Base-by-base conservation (phyloP, 1,140 invertebrate species). In the Drosophila grimshawi region DNA sequence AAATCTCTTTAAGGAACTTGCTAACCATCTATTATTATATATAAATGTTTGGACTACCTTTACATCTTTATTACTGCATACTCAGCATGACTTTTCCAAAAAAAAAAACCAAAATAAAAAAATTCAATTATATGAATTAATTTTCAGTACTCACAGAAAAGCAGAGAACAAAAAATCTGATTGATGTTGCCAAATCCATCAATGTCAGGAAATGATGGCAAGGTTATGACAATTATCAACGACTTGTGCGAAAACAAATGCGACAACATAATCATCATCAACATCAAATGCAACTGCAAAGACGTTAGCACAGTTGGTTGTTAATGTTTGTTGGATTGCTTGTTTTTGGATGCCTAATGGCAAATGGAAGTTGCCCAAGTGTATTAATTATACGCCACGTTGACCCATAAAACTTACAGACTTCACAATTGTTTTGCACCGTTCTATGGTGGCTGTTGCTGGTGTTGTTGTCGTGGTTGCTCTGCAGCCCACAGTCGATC, bases 151-250 rank as follows among this genome's bases (percentile, higher is more conserved):
- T 32, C 52, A 57, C 41, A 19, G 39, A 5, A 72, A 56, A 60
- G 65, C 19, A 19, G 19, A 19, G 19, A 66, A 48, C 57, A 33
- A 33, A n/a, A 57, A 55, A 57, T 56, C 51, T 74, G 66, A 69
- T 74, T 49, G 66, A 74, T 74, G 71, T 68, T 82, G 74, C 52
- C 85, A 88, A 85, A 88, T 88, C 85, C 85, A 88, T 88, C 85
- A 88, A 88, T 89, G 85, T 88, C 85, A 88, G 85, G 86, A 88
- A 88, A 89, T 78, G 85, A 85, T 89, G 85, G 86, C 85, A 88
- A 88, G 85, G 85, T 88, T 88, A 78, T 64, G 77, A 75, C 80
- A 89, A 88, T 88, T 88, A 88, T 89, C 67, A 75, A 69, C 45
- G 53, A 63, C 45, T 43, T 56, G 61, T 59, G 49, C 48, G 63